These are phyloP conservation scores for Malacosoma neustria DNA, from an alignment of 2,888 invertebrate genomes.

Conservation along the genomic window DNA sequence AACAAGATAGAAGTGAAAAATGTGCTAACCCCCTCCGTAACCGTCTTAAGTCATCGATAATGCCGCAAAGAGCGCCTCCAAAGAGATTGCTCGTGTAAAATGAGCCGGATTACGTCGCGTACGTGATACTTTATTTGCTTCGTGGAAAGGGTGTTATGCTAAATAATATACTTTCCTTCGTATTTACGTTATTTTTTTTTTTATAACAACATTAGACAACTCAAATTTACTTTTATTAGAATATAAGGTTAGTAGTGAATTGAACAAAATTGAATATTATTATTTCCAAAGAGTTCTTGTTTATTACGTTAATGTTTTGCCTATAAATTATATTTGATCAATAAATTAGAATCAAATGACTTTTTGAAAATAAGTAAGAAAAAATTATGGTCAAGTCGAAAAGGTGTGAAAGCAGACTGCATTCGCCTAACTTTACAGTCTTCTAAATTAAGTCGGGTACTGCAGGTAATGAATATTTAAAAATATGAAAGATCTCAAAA, in stretches of 20 bases:
- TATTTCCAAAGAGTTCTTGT: no score
- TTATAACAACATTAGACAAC: no score
- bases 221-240: no score
- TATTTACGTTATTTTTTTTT: no score
- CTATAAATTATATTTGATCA: no score
- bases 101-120: constrained; percentile 3
- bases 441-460: constrained; percentile 40
- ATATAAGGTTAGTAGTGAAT: no score
- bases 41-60: neutral
- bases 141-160: constrained; percentile 12
- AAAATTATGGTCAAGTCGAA: constrained; percentile 27
- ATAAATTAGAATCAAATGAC: no score
- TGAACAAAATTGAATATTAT: no score
- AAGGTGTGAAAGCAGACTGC: constrained; percentile 39
- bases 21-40: neutral
- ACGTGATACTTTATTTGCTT: neutral
- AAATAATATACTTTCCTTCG: no score
- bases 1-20: neutral
- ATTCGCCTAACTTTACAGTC: constrained; percentile 33
- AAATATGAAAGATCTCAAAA: constrained; percentile 15
- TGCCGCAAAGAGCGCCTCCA: neutral
- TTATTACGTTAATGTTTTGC: no score
- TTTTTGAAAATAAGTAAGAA: no score
- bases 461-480: constrained; percentile 48
- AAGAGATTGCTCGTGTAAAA: neutral